Conservation (phyloP, 2,888 invertebrate species). For the Cantharis flavilabris region DNA sequence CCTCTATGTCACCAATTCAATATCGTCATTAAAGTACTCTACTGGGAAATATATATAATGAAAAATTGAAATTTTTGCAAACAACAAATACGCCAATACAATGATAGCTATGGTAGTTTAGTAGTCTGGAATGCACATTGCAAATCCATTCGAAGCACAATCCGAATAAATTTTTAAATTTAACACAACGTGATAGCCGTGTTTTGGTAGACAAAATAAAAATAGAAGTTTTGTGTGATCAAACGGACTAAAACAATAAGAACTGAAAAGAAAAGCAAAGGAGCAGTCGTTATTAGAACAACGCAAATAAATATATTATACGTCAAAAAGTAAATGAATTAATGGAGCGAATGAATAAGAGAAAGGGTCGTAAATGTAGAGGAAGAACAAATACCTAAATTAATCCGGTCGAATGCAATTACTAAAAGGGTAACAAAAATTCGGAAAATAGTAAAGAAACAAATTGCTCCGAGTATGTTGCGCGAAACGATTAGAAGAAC, state of each 20-base stretch:
- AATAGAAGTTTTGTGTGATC: not conserved
- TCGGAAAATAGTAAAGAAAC: not conserved
- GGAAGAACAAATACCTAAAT: not conserved
- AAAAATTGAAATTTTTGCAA: not conserved
- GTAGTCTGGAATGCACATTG: not conserved
- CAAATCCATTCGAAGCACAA: not conserved
- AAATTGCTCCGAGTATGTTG: not conserved
- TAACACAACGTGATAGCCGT: not conserved
- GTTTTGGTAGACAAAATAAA: not conserved
- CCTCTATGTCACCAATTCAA: constrained; percentile 32
- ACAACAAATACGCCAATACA: not conserved
- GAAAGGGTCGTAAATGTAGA: not conserved
- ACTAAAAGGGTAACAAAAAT: not conserved
- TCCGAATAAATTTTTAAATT: not conserved
- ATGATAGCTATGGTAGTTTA: not conserved
- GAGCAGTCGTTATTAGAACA: not conserved
- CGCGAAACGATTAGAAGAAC: not conserved
- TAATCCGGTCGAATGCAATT: not conserved
- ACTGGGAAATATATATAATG: not conserved
- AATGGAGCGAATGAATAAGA: not conserved
- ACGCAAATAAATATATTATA: not conserved
- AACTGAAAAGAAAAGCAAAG: not conserved
- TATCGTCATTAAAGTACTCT: not conserved
- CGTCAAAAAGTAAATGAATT: not conserved
- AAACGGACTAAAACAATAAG: not conserved